Evolutionary conservation across 2,888 invertebrate species (phyloP), one percentile per base, ranked within the genome.

Genomic region (Drosophila picticornis): DNA sequence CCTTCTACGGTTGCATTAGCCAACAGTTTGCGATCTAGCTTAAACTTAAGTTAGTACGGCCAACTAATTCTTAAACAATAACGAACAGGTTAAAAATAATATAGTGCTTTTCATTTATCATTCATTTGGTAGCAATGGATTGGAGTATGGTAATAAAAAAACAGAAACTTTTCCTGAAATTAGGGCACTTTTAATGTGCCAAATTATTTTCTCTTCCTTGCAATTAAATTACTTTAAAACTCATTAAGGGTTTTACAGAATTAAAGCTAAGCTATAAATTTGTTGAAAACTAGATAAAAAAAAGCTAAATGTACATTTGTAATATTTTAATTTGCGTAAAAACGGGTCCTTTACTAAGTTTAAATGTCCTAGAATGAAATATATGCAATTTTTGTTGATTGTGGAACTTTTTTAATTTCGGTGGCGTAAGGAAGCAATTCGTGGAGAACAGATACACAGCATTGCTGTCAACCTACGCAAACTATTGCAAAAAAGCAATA

Each of bases 391-490:
- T 32, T 25, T 34, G 46, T 53, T 51, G 46, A 57, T 52, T n/a
- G 40, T 29, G 9, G 9, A 46, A 63, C 46, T 51, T 56, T 68
- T 64, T 43, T 32, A 62, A 77, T 80, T 72, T 69, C 38, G 66
- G 19, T 55, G 53, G 29, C 38, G 19, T 58, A 50, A 62, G 83
- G 67, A 77, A 61, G 69, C 75, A 83, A 75, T 84, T 77, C 70
- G 64, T n/a, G 61, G 64, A 38, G 38, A 38, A 50, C 51, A 46
- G 61, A 65, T 16, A 29, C 60, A 29, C 60, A 57, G 66, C 36
- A 59, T 62, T 55, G 72, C 52, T 60, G 62, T 65, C 77, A 68
- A 67, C 66, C 65, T 60, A 51, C 22, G 25, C 46, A 25, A 25
- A 46, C 46, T 46, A 46, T 58, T 27, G 48, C 38, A 34, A 25